Evolutionary conservation across 2,797 vertebrate species (phyloP).

Genomic region (Gymnoscopelus microlampas): DNA sequence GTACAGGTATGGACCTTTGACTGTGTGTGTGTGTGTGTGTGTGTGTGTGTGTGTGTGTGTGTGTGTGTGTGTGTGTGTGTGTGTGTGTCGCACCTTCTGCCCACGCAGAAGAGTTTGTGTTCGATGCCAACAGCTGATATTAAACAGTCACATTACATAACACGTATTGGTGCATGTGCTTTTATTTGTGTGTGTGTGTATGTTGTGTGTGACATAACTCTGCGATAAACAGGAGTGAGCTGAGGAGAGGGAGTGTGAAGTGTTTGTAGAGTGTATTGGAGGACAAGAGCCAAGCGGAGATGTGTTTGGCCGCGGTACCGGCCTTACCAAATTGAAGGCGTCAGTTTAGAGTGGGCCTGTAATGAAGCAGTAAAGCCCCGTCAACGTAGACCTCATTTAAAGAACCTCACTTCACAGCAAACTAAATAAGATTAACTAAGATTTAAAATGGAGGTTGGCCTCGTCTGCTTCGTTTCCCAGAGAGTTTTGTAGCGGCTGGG

Average conservation of each 20-base stretch:
- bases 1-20: conserved; percentile 58
- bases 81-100: neutral
- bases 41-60: conserved; percentile 5
- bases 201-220: conserved; percentile 57
- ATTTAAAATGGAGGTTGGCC: conserved; percentile 39
- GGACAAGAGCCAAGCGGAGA: conserved; percentile 30
- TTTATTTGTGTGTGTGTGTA: neutral
- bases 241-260: conserved; percentile 12
- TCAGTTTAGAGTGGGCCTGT: conserved; percentile 43
- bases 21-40: conserved; percentile 15
- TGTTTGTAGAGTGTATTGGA: conserved; percentile 22
- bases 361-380: conserved; percentile 50
- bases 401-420: conserved; percentile 32
- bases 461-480: conserved; percentile 39
- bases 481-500: conserved; percentile 42
- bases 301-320: conserved; percentile 41
- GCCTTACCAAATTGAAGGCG: conserved; percentile 47
- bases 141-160: conserved; percentile 78
- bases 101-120: conserved; percentile 49
- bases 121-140: conserved; percentile 73
- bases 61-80: conserved; percentile 4
- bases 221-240: conserved; percentile 26
- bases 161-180: conserved; percentile 22
- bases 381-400: conserved; percentile 30
- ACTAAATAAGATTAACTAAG: conserved; percentile 53